phyloP scores from a whole-genome alignment of 2,113 vertebrate species.

The Pitta sordida region DNA sequence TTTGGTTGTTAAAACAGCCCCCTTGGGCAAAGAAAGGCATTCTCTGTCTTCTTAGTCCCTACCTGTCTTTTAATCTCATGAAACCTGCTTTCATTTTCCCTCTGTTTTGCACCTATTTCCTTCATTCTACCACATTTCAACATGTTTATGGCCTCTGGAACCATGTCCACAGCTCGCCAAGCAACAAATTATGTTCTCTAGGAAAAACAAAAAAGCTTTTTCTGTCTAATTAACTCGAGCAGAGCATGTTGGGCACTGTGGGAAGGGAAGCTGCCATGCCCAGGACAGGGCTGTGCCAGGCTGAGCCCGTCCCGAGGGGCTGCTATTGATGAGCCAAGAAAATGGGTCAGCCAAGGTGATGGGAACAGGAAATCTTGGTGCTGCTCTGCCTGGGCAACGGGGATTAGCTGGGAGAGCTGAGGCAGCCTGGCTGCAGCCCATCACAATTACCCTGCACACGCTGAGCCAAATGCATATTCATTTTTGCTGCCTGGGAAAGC shows the following conservation, averaged over 20 bases:
- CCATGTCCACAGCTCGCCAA: background rate
- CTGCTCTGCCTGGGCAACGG: background rate
- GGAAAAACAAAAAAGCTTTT: background rate
- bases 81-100: background rate
- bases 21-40: background rate
- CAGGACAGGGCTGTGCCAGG: background rate
- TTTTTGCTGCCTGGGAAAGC: rapidly evolving
- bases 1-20: background rate
- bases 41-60: background rate
- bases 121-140: background rate
- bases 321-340: background rate
- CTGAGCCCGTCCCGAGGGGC: background rate
- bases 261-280: background rate
- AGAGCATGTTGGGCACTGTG: background rate
- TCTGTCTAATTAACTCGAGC: background rate
- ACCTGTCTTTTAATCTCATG: background rate
- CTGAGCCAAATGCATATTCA: background rate
- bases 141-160: background rate
- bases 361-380: background rate
- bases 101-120: background rate
- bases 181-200: background rate
- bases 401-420: background rate
- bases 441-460: background rate
- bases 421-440: background rate
- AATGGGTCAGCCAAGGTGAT: background rate